Conservation (phyloP, 2,888 invertebrate species). For the Eupithecia dodoneata region DNA sequence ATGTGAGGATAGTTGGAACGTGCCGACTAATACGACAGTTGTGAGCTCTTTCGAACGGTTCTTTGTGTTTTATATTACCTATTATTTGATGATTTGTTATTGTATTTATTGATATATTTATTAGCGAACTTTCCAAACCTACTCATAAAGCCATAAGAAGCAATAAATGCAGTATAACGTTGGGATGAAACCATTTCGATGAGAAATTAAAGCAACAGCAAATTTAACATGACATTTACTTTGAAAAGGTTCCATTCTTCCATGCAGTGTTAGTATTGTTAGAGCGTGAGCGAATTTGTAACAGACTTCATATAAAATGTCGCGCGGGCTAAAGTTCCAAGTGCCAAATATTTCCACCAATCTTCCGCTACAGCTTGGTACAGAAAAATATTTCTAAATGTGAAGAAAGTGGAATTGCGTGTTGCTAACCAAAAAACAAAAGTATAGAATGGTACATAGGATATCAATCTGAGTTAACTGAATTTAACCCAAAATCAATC, state of each 20-base stretch:
- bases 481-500: constrained; percentile 30
- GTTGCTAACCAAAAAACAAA: neutral
- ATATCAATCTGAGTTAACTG: constrained; percentile 17
- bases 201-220: no score
- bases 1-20: constrained; percentile 33
- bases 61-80: constrained; percentile 4
- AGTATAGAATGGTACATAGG: neutral
- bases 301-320: neutral
- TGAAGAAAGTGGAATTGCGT: neutral
- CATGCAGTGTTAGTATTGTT: neutral
- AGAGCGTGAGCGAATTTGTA: neutral
- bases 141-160: neutral
- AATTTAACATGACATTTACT: neutral
- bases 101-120: neutral
- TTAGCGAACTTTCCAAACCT: neutral
- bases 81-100: neutral
- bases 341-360: neutral
- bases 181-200: neutral
- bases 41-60: constrained; percentile 6
- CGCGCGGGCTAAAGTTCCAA: neutral
- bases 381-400: neutral
- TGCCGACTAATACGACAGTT: constrained; percentile 24
- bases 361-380: neutral
- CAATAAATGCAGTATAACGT: neutral
- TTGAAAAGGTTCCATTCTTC: neutral